Evolutionary conservation across 2,888 invertebrate species (phyloP), one percentile per base, ranked within the genome.

Genomic region (Escarpia spicata): DNA sequence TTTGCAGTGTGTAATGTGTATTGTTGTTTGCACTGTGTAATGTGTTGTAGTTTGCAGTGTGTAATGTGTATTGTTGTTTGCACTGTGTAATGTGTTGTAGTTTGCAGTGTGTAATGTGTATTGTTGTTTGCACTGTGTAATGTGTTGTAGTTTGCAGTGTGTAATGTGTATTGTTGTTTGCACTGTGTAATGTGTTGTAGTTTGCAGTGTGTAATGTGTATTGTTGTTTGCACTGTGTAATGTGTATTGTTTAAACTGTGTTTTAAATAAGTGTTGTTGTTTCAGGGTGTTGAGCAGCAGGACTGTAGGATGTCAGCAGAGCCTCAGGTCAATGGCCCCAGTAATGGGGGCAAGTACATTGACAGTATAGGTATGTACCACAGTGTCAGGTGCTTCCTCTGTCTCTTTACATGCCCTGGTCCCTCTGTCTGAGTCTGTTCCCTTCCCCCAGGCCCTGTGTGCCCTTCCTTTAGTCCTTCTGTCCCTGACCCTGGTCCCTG

Each of bases 301-400:
- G 91, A 91, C 37, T 9, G 58, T 15, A 92, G 31, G 45, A 92
- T 92, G 92, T 91, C 92, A 19, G 90, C 19, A 44, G 75, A 92
- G 91, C 91, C 95, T 90, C 95, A 95, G 94, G 94, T 95, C 92
- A 96, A 96, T 94, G 96, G 96, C 95, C 95, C 95, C 92, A 94
- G 95, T 94, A 95, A 95, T 92, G 94, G 95, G 75, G 95, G 95
- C 93, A 96, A 95, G 94, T 96, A 94, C 93, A 96, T 96, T 93
- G 96, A 96, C 93, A 94, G 95, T 75, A 95, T 96, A 94, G 95
- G 96, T 96, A 94, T 94, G 95, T 93, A 44, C 43, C 43, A 43
- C 8, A 52, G 15, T 15, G 12, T 15, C 15, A 12, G 2, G 19
- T 31, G 26, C 45, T 58, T 15, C 26, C 37, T 43, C 37, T 26